Evolutionary conservation across 2,113 vertebrate species (phyloP).

Genomic region (Sturnira hondurensis): DNA sequence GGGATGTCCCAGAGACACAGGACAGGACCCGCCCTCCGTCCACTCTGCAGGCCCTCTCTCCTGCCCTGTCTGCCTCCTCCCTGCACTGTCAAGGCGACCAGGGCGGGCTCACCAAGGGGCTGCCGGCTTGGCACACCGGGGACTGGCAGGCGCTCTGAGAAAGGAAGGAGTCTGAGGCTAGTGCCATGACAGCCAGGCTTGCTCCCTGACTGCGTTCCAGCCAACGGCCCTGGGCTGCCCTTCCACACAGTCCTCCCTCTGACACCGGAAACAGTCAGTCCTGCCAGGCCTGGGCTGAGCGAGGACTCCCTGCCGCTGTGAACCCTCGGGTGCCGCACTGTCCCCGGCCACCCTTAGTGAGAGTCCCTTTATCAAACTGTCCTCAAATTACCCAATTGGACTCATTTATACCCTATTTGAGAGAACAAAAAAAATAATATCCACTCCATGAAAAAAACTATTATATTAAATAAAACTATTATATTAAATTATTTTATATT

Average conservation of each 20-base stretch:
- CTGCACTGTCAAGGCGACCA: background rate
- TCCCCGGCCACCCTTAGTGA: too few relatives aligned
- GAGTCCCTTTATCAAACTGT: background rate
- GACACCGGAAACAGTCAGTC: accelerated
- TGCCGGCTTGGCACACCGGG: accelerated
- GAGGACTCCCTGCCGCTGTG: background rate
- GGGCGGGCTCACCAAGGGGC: background rate
- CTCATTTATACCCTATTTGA: background rate
- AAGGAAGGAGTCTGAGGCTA: background rate
- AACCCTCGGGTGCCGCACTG: background rate
- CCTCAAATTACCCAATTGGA: background rate
- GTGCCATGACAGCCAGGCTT: background rate
- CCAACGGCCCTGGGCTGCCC: background rate
- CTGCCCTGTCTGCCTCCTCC: background rate
- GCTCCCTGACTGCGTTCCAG: background rate
- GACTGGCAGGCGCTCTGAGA: background rate
- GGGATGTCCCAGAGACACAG: background rate
- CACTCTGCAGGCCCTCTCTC: background rate
- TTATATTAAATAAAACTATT: too few relatives aligned
- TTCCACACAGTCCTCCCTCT: background rate
- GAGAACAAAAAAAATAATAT: background rate
- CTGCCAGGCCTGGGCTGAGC: background rate
- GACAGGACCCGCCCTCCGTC: accelerated
- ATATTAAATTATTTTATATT: too few relatives aligned
- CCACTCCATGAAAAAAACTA: background rate